These are phyloP conservation scores for Macrotrachela quadricornifera DNA, from an alignment of 1,140 invertebrate species.

Conservation along the genomic window DNA sequence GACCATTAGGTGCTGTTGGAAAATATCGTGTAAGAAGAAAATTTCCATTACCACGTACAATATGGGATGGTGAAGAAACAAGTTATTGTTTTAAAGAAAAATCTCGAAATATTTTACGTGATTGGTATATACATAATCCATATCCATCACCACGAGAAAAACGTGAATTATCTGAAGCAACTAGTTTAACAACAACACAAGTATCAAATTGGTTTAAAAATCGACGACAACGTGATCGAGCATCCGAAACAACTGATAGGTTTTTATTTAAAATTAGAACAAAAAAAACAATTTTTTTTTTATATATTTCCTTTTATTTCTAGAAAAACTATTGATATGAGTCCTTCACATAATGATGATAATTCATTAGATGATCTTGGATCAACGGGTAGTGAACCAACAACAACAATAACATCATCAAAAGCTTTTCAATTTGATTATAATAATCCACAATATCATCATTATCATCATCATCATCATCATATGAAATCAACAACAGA, in stretches of 20 bases:
- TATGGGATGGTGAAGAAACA: constrained; percentile 97
- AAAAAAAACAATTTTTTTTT: no score
- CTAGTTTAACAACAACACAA: constrained; percentile 88
- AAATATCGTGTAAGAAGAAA: constrained; percentile 94
- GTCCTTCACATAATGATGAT: no score
- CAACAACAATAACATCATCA: no score
- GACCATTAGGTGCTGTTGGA: constrained; percentile 68
- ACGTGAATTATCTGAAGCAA: constrained; percentile 76
- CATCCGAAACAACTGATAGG: constrained; percentile 62
- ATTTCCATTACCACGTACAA: constrained; percentile 83
- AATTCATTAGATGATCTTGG: no score
- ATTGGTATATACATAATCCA: constrained; percentile 64
- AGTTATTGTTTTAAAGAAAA: constrained; percentile 74
- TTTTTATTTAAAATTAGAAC: no score
- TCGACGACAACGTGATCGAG: constrained; percentile 70
- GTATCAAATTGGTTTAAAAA: constrained; percentile 86
- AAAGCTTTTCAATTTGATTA: no score
- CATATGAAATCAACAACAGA: no score
- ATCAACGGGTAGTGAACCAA: no score
- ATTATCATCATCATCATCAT: no score
- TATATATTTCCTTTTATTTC: no score
- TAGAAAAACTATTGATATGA: no score
- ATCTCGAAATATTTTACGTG: constrained; percentile 63
- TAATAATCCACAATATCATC: no score
- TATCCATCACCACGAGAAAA: constrained; percentile 85